phyloP scores from a whole-genome alignment of 53 echinoderm and acorn worm genomes.

The Mesocentrotus franciscanus region DNA sequence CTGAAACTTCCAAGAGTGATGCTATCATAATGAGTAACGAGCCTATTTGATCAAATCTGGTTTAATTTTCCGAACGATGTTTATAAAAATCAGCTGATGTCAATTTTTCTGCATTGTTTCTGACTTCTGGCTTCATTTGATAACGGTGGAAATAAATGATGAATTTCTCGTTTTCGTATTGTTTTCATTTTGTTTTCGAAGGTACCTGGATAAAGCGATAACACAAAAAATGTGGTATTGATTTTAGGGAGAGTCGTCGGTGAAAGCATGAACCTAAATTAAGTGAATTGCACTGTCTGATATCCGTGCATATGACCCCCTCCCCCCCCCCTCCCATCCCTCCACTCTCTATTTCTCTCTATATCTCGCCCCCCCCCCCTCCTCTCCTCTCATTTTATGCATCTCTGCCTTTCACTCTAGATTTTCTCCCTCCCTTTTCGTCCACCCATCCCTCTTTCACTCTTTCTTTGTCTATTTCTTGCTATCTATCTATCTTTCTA shows the following conservation, averaged over 20 bases:
- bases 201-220: not conserved
- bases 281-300: not conserved
- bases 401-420: too few species aligned
- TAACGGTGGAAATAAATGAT: not conserved
- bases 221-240: not conserved
- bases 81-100: not conserved
- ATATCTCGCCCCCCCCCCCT: not conserved
- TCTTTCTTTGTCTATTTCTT: not conserved
- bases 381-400: too few species aligned
- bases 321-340: not conserved
- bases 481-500: not conserved
- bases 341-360: not conserved
- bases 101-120: conserved; percentile 24
- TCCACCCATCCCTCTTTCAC: not conserved
- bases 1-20: not conserved
- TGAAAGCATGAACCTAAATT: not conserved
- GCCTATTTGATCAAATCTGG: not conserved
- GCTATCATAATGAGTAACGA: conserved; percentile 29
- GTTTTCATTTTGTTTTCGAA: not conserved
- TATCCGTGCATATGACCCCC: too few species aligned
- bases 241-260: not conserved
- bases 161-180: conserved; percentile 29
- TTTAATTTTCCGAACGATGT: not conserved
- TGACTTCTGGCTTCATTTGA: not conserved
- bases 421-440: too few species aligned